phyloP scores from a whole-genome alignment of 2,888 invertebrate species.

The Scaptomyza flava region DNA sequence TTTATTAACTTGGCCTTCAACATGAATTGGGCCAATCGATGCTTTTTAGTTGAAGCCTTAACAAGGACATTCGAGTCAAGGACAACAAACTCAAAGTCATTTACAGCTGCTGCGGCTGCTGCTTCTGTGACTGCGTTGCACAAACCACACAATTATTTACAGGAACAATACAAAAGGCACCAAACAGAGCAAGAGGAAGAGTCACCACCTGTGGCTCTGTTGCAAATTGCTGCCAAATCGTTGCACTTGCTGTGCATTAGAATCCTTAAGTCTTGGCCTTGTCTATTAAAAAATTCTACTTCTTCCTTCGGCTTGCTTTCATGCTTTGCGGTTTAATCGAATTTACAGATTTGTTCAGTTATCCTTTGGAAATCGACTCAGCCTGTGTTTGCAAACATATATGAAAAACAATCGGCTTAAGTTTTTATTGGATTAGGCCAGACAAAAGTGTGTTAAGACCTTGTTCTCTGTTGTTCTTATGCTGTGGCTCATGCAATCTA shows the following conservation, averaged over 20 bases:
- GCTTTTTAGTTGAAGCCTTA: constrained; percentile 4
- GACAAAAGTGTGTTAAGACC: constrained; percentile 70
- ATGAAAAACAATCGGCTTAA: constrained; percentile 33
- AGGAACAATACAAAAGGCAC: constrained; percentile 52
- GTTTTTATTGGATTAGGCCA: constrained; percentile 73
- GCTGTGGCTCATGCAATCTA: constrained; percentile 56
- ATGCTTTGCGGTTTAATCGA: constrained; percentile 82
- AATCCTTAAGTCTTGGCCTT: constrained; percentile 2
- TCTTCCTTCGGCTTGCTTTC: constrained; percentile 46
- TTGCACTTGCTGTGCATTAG: constrained; percentile 60
- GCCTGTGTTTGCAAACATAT: constrained; percentile 67
- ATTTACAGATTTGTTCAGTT: constrained; percentile 52
- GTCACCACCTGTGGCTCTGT: constrained; percentile 54
- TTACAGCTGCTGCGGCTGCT: constrained; percentile 75
- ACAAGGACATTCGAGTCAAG: constrained; percentile 47
- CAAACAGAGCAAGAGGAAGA: too few relatives aligned
- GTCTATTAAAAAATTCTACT: constrained; percentile 9
- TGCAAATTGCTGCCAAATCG: constrained; percentile 63
- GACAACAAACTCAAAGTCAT: constrained; percentile 49
- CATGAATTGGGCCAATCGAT: not conserved
- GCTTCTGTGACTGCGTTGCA: constrained; percentile 52
- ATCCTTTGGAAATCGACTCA: constrained; percentile 39
- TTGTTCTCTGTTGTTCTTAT: not conserved
- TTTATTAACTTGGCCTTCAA: constrained; percentile 47
- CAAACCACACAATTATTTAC: constrained; percentile 74